These are phyloP conservation scores for Phocoena phocoena DNA, from an alignment of 2,113 vertebrate species.

Conservation along the genomic window DNA sequence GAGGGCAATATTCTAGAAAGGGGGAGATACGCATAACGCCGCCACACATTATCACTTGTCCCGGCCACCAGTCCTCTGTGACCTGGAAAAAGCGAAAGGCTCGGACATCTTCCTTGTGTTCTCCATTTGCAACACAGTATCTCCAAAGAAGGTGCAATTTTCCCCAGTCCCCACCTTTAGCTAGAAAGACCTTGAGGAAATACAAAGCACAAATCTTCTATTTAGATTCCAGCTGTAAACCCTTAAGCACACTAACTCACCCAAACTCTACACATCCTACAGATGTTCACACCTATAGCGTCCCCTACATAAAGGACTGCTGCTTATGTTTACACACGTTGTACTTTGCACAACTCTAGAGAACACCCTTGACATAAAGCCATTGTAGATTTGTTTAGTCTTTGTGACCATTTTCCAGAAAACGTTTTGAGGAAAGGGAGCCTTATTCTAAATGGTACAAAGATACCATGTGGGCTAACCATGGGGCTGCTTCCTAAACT, in stretches of 20 bases:
- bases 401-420: background rate
- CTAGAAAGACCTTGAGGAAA: background rate
- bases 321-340: background rate
- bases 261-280: background rate
- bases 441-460: background rate
- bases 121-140: background rate
- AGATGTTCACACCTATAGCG: background rate
- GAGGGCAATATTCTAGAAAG: background rate
- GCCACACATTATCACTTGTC: no score
- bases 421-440: background rate
- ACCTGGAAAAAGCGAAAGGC: background rate
- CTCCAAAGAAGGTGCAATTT: background rate
- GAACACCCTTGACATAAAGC: background rate
- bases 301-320: background rate
- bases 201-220: background rate
- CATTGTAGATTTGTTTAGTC: background rate
- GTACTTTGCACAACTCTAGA: background rate
- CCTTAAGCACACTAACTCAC: background rate
- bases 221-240: background rate
- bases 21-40: fast-evolving
- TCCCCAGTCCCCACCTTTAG: background rate
- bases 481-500: background rate
- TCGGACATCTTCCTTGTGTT: background rate
- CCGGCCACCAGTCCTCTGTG: background rate
- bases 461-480: background rate